Evolutionary conservation across 1,140 invertebrate genomes (phyloP), one percentile per base, ranked within the genome.

Genomic region (Drosophila ercepeae): DNA sequence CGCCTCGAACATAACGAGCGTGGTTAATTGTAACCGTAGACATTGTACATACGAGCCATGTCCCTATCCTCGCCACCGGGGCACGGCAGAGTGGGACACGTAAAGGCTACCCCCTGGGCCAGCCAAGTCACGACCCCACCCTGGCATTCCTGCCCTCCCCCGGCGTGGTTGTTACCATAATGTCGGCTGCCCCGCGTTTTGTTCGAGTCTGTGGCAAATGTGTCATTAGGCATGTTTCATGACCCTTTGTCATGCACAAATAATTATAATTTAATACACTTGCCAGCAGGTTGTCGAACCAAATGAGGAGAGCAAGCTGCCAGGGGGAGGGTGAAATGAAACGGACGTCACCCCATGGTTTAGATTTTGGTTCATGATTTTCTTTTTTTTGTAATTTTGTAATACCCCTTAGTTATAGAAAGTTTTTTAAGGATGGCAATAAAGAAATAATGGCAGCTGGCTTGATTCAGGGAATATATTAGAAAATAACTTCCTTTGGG

Each of bases 211-310:
- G 82, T 88, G 77, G 82, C 82, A 88, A 88, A 88, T 88, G 82
- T 88, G 82, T 88, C 82, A 88, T 88, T 88, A 88, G 82, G 77
- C 82, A 88, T 88, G 82, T 88, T 88, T 88, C 82, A 88, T 82
- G 82, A 88, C 82, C 82, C 82, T 82, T 88, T 88, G 82, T 88
- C 82, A 88, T 88, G 82, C 82, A 88, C 82, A 88, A 82, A 88
- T 88, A 88, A 88, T 88, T 88, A 88, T 88, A 88, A 88, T 88
- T 88, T 88, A 88, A 88, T 82, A 82, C 82, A 82, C 82, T 88
- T 88, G 64, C 54, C 68, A 46, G 74, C 60, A 68, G 65, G 77
- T 78, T 67, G 36, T 48, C 14, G 44, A 32, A 11, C 14, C 32
- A 4, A 8, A 1, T 7, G 21, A 25, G 13, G 29, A 25, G 18